phyloP scores from a whole-genome alignment of 30 jellyfish, hydroid and myxozoan species.

The Pseudorhiza aurosa region DNA sequence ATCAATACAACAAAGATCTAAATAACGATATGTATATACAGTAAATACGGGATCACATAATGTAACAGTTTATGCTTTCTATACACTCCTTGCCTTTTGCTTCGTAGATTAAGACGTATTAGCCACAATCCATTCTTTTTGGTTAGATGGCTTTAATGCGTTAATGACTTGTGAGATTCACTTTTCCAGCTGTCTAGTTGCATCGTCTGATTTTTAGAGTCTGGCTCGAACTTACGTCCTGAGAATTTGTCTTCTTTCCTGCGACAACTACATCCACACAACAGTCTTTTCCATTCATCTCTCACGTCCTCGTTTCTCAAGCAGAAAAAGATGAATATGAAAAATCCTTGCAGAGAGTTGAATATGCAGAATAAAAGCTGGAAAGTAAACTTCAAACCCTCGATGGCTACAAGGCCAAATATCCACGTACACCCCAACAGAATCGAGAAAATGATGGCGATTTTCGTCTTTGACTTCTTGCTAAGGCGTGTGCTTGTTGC shows the following conservation, averaged over 20 bases:
- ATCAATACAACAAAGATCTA: too few species aligned
- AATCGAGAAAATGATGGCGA: constrained; percentile 36
- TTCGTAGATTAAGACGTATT: too few species aligned
- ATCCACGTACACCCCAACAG: constrained; percentile 62
- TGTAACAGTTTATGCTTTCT: too few species aligned
- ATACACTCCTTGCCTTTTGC: too few species aligned
- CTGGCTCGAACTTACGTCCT: background rate
- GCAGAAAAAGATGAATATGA: constrained; percentile 53
- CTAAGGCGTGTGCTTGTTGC: background rate
- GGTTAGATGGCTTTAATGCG: too few species aligned
- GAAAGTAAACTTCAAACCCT: constrained; percentile 6
- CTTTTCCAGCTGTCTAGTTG: background rate
- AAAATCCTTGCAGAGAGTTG: constrained; percentile 71
- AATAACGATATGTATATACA: too few species aligned
- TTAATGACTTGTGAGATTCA: background rate
- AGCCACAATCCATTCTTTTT: too few species aligned
- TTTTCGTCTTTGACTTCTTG: constrained; percentile 32
- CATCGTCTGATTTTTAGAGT: background rate
- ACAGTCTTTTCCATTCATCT: constrained; percentile 24
- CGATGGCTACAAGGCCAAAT: constrained; percentile 53
- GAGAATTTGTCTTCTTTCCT: background rate
- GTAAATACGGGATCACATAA: too few species aligned
- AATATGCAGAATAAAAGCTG: constrained; percentile 45
- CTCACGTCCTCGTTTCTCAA: constrained; percentile 41
- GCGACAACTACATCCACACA: background rate